phyloP scores from a whole-genome alignment of 1,140 invertebrate species.

The Stenopsyche tienmushanensis region DNA sequence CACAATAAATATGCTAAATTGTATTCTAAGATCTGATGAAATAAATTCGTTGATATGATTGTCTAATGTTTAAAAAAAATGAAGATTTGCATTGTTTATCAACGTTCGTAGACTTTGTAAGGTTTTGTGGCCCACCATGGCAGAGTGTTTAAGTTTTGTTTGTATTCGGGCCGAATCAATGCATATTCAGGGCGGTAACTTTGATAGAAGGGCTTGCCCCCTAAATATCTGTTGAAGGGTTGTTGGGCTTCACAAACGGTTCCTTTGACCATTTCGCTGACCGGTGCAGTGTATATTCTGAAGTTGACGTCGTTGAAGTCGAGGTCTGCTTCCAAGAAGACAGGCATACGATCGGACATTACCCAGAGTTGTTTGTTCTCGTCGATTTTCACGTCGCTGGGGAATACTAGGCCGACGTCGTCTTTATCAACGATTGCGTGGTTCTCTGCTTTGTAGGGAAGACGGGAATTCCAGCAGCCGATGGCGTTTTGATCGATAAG shows the following conservation, averaged over 20 bases:
- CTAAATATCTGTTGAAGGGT: neutral
- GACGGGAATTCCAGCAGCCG: slow-evolving; percentile 74
- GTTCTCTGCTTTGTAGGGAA: slow-evolving; percentile 65
- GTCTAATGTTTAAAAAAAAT: too few relatives aligned
- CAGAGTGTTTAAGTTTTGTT: slow-evolving; percentile 9
- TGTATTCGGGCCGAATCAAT: slow-evolving; percentile 4
- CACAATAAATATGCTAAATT: too few relatives aligned
- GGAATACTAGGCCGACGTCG: slow-evolving; percentile 73
- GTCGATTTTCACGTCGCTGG: slow-evolving; percentile 75
- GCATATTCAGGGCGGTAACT: too few relatives aligned
- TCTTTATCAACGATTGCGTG: slow-evolving; percentile 73
- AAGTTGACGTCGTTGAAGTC: slow-evolving; percentile 79
- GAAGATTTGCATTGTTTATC: neutral
- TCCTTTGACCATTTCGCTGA: slow-evolving; percentile 63
- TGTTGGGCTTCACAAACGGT: slow-evolving; percentile 65
- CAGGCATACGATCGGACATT: slow-evolving; percentile 77
- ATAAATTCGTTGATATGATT: too few relatives aligned
- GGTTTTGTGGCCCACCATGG: slow-evolving; percentile 28
- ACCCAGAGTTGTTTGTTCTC: slow-evolving; percentile 68
- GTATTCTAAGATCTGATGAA: too few relatives aligned
- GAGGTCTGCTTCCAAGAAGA: slow-evolving; percentile 68
- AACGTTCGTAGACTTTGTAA: slow-evolving; percentile 36
- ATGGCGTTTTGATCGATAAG: slow-evolving; percentile 77
- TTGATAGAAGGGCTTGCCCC: too few relatives aligned
- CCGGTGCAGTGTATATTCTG: slow-evolving; percentile 68